Percentiles rank a stretch among this genome's conserved stretches.
Evolutionary conservation across 2,888 invertebrate genomes (phyloP).

Genomic region (Neoscelio sp.): DNA sequence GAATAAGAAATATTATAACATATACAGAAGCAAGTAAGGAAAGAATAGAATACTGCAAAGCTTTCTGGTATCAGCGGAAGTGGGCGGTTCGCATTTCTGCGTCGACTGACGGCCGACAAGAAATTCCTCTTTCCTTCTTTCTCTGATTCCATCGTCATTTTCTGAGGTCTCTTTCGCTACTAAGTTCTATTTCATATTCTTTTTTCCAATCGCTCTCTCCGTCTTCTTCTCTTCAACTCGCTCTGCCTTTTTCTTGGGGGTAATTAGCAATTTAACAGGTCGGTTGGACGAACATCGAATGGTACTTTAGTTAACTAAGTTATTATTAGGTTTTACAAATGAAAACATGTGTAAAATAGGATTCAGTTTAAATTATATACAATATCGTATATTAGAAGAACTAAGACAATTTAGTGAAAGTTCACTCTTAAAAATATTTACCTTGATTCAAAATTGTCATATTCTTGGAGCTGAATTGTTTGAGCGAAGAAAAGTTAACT

Average conservation of each 20-base stretch:
- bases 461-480: too few relatives aligned
- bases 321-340: slow-evolving; percentile 75
- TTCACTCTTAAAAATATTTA: too few relatives aligned
- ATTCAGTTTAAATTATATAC: slow-evolving; percentile 25
- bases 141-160: slow-evolving; percentile 38
- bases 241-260: slow-evolving; percentile 52
- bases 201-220: slow-evolving; percentile 10
- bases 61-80: slow-evolving; percentile 77
- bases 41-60: slow-evolving; percentile 60
- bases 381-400: slow-evolving; percentile 20
- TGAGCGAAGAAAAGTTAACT: too few relatives aligned
- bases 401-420: background rate
- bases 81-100: slow-evolving; percentile 78
- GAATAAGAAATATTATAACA: slow-evolving; percentile 47
- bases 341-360: slow-evolving; percentile 22
- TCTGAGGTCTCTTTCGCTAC: slow-evolving; percentile 36
- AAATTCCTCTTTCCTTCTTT: slow-evolving; percentile 70
- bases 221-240: background rate
- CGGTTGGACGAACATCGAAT: slow-evolving; percentile 75
- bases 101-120: slow-evolving; percentile 68
- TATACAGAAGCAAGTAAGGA: slow-evolving; percentile 45
- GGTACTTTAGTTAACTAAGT: slow-evolving; percentile 76
- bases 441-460: too few relatives aligned
- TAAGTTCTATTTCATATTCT: slow-evolving; percentile 30
- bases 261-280: slow-evolving; percentile 81